Evolutionary conservation across 1,140 invertebrate species (phyloP).

Genomic region (Drosophila lacertosa): DNA sequence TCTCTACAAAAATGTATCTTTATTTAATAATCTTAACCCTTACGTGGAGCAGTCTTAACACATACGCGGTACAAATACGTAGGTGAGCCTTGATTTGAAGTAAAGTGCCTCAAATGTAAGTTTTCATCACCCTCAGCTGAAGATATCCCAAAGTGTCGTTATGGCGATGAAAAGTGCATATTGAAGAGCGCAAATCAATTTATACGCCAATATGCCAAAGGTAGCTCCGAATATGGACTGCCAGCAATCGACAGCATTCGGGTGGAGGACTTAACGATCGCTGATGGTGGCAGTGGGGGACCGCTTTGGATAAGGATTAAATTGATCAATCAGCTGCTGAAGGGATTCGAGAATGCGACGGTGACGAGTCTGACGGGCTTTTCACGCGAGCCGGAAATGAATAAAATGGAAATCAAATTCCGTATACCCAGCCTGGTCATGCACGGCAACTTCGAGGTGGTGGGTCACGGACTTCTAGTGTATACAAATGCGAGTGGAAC

Average conservation of each 20-base stretch:
- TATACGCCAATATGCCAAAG: conserved; percentile 18
- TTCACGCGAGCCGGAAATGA: conserved; percentile 9
- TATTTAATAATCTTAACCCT: neutral
- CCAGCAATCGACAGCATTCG: conserved; percentile 12
- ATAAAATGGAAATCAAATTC: conserved; percentile 8
- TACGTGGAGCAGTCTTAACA: neutral
- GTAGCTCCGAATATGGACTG: conserved; percentile 5
- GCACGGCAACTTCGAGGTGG: conserved; percentile 26
- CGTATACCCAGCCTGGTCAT: conserved; percentile 10
- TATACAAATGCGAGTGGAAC: conserved; percentile 16
- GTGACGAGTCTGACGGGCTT: conserved; percentile 27
- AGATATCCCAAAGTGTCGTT: conserved; percentile 29
- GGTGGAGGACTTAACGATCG: conserved; percentile 21
- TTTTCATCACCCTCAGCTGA: conserved; percentile 16
- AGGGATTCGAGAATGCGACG: conserved; percentile 41
- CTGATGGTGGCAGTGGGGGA: too few relatives aligned
- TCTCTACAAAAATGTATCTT: neutral
- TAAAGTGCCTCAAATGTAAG: neutral
- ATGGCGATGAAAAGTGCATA: conserved; percentile 28
- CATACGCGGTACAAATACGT: neutral
- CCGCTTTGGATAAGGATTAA: conserved; percentile 29
- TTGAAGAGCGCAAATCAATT: conserved; percentile 19
- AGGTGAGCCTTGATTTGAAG: neutral
- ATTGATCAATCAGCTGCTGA: conserved; percentile 19
- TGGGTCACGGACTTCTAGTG: conserved; percentile 2